Evolutionary conservation across 2,113 vertebrate genomes (phyloP).

Genomic region (Chaenogobius annularis): DNA sequence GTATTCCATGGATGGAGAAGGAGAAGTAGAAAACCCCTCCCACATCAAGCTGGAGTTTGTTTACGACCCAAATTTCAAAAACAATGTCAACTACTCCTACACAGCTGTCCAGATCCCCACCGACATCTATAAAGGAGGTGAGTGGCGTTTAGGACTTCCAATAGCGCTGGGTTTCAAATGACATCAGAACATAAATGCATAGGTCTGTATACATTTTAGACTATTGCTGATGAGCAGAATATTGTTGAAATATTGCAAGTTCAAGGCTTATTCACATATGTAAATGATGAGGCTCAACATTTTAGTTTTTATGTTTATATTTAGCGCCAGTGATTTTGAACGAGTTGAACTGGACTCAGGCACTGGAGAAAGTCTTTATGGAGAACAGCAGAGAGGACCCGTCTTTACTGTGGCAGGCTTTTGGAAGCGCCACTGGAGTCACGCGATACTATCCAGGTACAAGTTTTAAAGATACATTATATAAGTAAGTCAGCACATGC

Average conservation of each 20-base stretch:
- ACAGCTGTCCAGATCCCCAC: slow-evolving; percentile 98
- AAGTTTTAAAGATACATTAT: background rate
- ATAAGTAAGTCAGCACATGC: too few relatives aligned
- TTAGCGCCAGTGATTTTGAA: slow-evolving; percentile 94
- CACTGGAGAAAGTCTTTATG: slow-evolving; percentile 92
- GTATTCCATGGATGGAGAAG: slow-evolving; percentile 81
- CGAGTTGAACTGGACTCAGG: slow-evolving; percentile 96
- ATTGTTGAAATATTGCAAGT: too few relatives aligned
- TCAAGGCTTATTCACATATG: too few relatives aligned
- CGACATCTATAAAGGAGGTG: slow-evolving; percentile 99
- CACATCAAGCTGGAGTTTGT: slow-evolving; percentile 92
- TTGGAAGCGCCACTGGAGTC: slow-evolving; percentile 94
- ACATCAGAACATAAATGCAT: too few relatives aligned
- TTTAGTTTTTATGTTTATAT: background rate
- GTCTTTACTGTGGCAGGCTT: slow-evolving; percentile 94
- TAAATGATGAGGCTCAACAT: background rate
- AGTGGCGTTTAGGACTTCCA: slow-evolving; percentile 60
- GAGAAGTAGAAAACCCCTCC: slow-evolving; percentile 85
- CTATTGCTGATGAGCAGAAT: too few relatives aligned
- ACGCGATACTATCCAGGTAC: slow-evolving; percentile 96
- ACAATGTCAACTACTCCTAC: slow-evolving; percentile 96
- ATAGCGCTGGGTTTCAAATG: too few relatives aligned
- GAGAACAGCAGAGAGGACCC: slow-evolving; percentile 93
- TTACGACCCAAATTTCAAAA: slow-evolving; percentile 95
- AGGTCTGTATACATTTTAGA: too few relatives aligned